A percentile compares a stretch with the other conserved stretches of the same genome.
Evolutionary conservation across 35 echinoderm and acorn worm genomes (phyloP).

Genomic region (Apostichopus parvimensis): DNA sequence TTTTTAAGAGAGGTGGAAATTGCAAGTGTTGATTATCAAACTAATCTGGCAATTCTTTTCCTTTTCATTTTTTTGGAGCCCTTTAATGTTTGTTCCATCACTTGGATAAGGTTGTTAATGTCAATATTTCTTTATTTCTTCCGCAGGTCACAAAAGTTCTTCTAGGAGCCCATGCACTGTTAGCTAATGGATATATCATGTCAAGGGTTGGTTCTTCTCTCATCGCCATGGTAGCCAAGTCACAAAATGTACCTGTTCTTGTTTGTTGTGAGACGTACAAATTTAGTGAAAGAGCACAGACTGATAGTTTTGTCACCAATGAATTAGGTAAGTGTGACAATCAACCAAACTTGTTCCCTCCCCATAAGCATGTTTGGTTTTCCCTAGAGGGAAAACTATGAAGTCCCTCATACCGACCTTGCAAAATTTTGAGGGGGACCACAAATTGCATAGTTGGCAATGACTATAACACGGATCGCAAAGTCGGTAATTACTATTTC

Average conservation of each 20-base stretch:
- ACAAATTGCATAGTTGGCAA: no score
- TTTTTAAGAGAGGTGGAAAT: no score
- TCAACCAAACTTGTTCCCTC: neutral
- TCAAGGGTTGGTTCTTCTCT: constrained; percentile 88
- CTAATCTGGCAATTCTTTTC: no score
- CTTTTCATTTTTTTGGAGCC: no score
- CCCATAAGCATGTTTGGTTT: neutral
- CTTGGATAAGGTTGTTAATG: no score
- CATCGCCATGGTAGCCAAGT: constrained; percentile 95
- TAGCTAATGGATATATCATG: constrained; percentile 97
- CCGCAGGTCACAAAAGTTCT: constrained; percentile 88
- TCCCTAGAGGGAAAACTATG: no score
- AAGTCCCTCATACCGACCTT: no score
- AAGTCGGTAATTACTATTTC: no score
- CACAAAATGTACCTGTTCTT: constrained; percentile 95
- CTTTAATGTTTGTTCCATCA: no score
- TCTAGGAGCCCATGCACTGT: constrained; percentile 86
- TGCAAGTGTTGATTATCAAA: no score
- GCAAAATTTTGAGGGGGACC: no score
- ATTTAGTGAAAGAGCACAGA: constrained; percentile 95
- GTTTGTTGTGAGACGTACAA: constrained; percentile 99
- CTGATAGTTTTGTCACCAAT: constrained; percentile 96
- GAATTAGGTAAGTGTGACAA: constrained; percentile 77
- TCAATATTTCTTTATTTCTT: neutral
- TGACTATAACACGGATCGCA: no score